A percentile compares a stretch with the other conserved stretches of the same genome.
Evolutionary conservation across 1,140 invertebrate genomes (phyloP).

Genomic region (Rhyacophila brunnea): DNA sequence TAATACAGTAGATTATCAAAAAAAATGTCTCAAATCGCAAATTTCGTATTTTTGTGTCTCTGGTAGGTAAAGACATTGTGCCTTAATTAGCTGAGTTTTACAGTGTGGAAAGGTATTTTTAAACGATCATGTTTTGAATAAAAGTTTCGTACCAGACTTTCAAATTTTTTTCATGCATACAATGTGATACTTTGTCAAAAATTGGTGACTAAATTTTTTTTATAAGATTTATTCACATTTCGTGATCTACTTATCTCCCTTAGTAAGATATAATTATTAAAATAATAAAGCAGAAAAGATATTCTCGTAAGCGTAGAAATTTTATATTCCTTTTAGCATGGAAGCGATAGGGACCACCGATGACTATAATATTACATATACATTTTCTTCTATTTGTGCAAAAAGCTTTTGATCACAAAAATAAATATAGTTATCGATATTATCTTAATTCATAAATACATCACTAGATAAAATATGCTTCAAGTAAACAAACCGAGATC

Average conservation of each 20-base stretch:
- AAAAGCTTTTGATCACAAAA: slow-evolving; percentile 27
- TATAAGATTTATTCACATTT: no score
- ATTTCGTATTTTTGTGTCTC: no score
- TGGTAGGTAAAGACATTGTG: no score
- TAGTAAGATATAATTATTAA: not conserved
- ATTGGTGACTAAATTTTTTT: no score
- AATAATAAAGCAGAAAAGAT: not conserved
- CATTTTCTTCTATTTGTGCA: slow-evolving; percentile 26
- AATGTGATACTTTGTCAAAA: no score
- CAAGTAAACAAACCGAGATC: not conserved
- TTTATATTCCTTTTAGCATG: not conserved
- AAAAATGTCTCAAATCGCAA: no score
- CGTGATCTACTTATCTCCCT: not conserved
- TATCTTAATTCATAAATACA: slow-evolving; percentile 15
- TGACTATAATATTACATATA: slow-evolving; percentile 19
- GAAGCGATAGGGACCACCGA: slow-evolving; percentile 2
- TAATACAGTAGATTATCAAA: no score
- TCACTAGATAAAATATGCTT: slow-evolving; percentile 11
- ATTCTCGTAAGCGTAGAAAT: not conserved
- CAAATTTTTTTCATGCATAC: no score
- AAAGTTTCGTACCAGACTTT: no score
- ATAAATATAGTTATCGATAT: slow-evolving; percentile 21
- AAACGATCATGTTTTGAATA: no score
- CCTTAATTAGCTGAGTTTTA: no score
- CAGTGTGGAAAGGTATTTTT: no score